Percentiles rank a stretch among this genome's conserved stretches.
phyloP scores from a whole-genome alignment of 2,113 vertebrate genomes.

The Acinonyx jubatus region DNA sequence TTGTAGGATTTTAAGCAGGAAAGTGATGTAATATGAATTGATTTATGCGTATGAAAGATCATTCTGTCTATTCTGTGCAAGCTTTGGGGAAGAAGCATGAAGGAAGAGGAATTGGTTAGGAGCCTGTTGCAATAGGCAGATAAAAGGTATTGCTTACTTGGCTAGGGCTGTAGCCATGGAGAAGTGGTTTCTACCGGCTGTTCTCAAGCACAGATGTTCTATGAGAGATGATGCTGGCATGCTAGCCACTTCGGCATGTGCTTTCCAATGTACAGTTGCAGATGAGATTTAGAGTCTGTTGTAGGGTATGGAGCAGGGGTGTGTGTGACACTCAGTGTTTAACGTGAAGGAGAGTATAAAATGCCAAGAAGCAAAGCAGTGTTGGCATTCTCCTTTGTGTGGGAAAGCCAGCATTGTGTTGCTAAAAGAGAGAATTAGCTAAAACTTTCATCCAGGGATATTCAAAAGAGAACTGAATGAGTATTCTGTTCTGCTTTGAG shows the following conservation, averaged over 20 bases:
- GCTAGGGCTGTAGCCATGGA: background rate
- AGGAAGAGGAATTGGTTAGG: conserved; percentile 45
- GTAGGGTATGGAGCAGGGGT: background rate
- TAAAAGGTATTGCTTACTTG: background rate
- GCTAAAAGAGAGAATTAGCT: background rate
- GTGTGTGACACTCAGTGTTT: background rate
- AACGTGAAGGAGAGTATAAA: background rate
- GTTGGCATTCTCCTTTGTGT: background rate
- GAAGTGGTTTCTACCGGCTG: conserved; percentile 11
- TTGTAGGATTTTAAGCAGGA: background rate
- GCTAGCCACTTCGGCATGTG: too few relatives aligned
- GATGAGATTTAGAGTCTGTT: background rate
- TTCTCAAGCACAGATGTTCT: background rate
- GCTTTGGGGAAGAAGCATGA: background rate
- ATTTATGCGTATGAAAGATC: background rate
- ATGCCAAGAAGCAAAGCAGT: background rate
- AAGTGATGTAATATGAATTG: background rate
- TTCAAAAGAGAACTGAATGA: background rate
- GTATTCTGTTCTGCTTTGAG: background rate
- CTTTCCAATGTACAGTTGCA: background rate
- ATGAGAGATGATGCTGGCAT: background rate
- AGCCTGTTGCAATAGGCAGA: background rate
- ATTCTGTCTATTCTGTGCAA: background rate
- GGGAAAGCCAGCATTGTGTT: background rate
- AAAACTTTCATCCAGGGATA: background rate